Evolutionary conservation across 1,140 invertebrate species (phyloP).

Genomic region (Calephelis nemesis): DNA sequence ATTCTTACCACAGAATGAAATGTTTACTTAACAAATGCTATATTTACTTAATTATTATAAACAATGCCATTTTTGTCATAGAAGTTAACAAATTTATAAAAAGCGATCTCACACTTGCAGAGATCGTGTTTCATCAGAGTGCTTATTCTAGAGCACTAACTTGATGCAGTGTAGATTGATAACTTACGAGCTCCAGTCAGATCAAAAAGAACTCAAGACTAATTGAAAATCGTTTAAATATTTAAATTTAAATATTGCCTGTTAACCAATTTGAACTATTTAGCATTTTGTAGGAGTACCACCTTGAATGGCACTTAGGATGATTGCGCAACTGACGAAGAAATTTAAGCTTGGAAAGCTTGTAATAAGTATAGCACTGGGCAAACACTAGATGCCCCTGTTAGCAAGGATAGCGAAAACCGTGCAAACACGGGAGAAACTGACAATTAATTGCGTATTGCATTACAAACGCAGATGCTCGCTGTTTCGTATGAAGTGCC

Average conservation of each 20-base stretch:
- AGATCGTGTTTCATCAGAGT: neutral
- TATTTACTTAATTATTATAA: no score
- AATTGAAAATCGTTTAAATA: slow-evolving; percentile 7
- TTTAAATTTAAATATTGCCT: slow-evolving; percentile 7
- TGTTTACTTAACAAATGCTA: no score
- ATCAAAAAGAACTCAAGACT: slow-evolving; percentile 3
- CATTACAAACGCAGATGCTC: slow-evolving; percentile 13
- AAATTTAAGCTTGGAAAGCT: no score
- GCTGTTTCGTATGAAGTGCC: neutral
- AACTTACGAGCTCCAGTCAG: neutral
- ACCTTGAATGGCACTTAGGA: neutral
- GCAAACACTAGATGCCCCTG: neutral
- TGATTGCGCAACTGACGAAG: slow-evolving; percentile 9
- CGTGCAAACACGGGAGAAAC: slow-evolving; percentile 14
- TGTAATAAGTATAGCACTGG: no score
- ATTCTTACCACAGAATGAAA: no score
- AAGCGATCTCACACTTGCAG: no score
- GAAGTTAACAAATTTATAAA: no score
- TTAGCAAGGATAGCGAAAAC: slow-evolving; percentile 15
- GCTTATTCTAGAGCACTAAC: no score
- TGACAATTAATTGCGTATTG: slow-evolving; percentile 18
- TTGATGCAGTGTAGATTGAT: neutral
- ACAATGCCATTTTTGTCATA: no score
- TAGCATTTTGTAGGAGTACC: neutral
- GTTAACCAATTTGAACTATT: slow-evolving; percentile 7